A percentile compares a stretch with the other conserved stretches of the same genome.
Conservation (phyloP, 2,113 vertebrate species). For the Chaetodon trifascialis region DNA sequence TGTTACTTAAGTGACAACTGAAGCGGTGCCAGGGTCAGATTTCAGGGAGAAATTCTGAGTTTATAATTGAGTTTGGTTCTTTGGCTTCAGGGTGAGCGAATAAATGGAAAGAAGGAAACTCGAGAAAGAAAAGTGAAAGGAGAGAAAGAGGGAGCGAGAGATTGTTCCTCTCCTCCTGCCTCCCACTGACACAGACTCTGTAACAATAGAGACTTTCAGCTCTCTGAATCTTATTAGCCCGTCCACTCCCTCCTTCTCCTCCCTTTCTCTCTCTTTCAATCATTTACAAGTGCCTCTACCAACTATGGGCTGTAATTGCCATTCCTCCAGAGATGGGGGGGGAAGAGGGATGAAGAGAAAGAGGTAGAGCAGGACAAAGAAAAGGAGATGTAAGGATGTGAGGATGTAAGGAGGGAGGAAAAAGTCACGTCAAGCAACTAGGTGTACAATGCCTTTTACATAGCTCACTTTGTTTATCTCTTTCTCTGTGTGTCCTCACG, state of each 20-base stretch:
- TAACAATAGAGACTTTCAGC: constrained; percentile 60
- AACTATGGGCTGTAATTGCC: constrained; percentile 49
- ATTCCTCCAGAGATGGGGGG: constrained; percentile 24
- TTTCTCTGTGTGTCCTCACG: not conserved
- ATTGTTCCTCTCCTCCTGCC: constrained; percentile 40
- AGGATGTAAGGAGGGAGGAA: not conserved
- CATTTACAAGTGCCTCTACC: constrained; percentile 54
- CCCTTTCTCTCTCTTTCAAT: constrained; percentile 46
- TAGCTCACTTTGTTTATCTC: constrained; percentile 13
- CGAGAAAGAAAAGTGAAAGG: constrained; percentile 9
- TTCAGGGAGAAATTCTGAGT: constrained; percentile 30
- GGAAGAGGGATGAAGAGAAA: constrained; percentile 6
- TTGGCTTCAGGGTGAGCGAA: constrained; percentile 37
- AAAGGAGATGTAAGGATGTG: not conserved
- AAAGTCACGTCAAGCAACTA: not conserved
- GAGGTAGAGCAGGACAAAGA: not conserved
- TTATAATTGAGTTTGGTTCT: constrained; percentile 59
- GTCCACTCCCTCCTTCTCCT: constrained; percentile 47
- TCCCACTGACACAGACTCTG: constrained; percentile 56
- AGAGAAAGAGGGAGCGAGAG: constrained; percentile 14
- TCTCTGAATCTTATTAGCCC: constrained; percentile 63
- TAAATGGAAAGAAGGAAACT: not conserved
- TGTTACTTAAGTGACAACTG: constrained; percentile 53
- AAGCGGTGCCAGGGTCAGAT: constrained; percentile 40
- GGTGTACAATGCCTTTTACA: not conserved